phyloP scores from a whole-genome alignment of 2,888 invertebrate genomes.

The Hermodice carunculata region DNA sequence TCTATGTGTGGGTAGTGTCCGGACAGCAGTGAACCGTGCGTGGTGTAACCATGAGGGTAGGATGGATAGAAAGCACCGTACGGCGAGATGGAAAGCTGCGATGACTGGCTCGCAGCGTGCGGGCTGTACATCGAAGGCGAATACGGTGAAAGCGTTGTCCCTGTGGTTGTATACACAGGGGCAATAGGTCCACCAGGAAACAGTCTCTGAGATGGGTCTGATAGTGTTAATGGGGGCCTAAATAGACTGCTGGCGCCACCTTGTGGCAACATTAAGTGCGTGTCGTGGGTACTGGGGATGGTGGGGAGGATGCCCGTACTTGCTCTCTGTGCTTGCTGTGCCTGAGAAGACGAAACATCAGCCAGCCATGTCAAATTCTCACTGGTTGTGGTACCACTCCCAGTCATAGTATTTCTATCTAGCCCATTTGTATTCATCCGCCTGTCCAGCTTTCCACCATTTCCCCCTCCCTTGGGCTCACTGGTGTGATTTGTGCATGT shows the following conservation, averaged over 20 bases:
- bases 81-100: slow-evolving; percentile 38
- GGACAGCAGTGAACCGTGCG: not conserved
- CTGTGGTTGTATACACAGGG: slow-evolving; percentile 26
- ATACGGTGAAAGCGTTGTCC: slow-evolving; percentile 36
- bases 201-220: slow-evolving; percentile 41
- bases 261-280: slow-evolving; percentile 15
- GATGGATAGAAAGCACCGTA: slow-evolving; percentile 54
- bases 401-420: slow-evolving; percentile 56
- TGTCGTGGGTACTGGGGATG: slow-evolving; percentile 9
- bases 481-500: no score
- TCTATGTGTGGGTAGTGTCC: slow-evolving; percentile 53
- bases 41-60: slow-evolving; percentile 29
- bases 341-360: slow-evolving; percentile 44
- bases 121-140: slow-evolving; percentile 37
- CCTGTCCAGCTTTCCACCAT: slow-evolving; percentile 40
- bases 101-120: slow-evolving; percentile 40
- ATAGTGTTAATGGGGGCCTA: slow-evolving; percentile 49
- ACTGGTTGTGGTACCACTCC: slow-evolving; percentile 43
- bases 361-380: slow-evolving; percentile 45
- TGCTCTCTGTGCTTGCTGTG: slow-evolving; percentile 23
- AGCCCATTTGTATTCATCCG: slow-evolving; percentile 58
- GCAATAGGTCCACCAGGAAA: slow-evolving; percentile 36
- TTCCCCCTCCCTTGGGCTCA: no score
- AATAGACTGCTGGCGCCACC: slow-evolving; percentile 35
- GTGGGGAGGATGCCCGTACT: slow-evolving; percentile 20